Base-by-base conservation (phyloP, 2,113 vertebrate genomes). In the Opisthocomus hoazin region DNA sequence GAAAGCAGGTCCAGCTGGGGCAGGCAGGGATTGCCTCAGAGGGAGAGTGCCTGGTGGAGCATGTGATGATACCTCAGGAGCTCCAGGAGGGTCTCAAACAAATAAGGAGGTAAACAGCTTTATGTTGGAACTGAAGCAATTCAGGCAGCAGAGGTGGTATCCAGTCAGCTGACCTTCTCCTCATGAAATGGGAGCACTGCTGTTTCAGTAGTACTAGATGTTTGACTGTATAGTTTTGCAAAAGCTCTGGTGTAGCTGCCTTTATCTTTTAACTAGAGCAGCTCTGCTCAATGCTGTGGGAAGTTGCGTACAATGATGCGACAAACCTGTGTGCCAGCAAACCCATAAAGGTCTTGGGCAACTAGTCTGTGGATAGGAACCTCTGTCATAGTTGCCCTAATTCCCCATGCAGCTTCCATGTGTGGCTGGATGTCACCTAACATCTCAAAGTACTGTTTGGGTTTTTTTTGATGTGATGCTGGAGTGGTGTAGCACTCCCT, bases 181-280 rank as follows among this genome's bases (percentile, higher is more conserved):
- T 76, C 20, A 37, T 0, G 1, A 54, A 78, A 34, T 0, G 3
- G 18, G 34, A 53, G 29, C 14, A 46, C 34, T 69, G 45, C 15
- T 61, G 2, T 54, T 84, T 54, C 0, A 0, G 4, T 66, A 29
- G 54, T 29, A 21, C 45, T 78, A 6, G 1, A 0, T 37, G 39
- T 73, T 78, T 60, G 43, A 41, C 18, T 34, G 54, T 7, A 18
- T 32, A 32, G 45, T 26, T 45, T 54, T 79, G 41, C 32, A 39
- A 89, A 85, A 80, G 15, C 20, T 63, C 22, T 54, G 21, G n/a
- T 26, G 11, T 21, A 41, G 14, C 30, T 66, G 58, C 32, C 22
- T 43, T 57, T 9, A 5, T 30, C 39, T 50, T 84, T 63, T 45
- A 50, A 61, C 32, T 56, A 32, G 27, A 85, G 48, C 17, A 69